Percentiles rank a stretch among this genome's conserved stretches.
Evolutionary conservation across 2,797 vertebrate genomes (phyloP).

Genomic region (Muraenolepis orangiensis): DNA sequence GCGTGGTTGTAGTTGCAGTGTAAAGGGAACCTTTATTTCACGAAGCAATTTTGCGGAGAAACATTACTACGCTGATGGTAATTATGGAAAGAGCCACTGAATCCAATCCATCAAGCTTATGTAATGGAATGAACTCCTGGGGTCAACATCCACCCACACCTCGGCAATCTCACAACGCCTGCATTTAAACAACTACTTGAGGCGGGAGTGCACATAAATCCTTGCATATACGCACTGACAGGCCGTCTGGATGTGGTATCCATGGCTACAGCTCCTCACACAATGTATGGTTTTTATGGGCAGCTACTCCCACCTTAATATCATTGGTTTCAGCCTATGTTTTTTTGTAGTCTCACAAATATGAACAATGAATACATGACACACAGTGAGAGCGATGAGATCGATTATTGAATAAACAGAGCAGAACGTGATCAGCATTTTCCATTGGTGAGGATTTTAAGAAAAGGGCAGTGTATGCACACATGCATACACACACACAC

Average conservation of each 20-base stretch:
- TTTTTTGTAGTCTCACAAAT: not conserved
- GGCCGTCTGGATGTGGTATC: constrained; percentile 67
- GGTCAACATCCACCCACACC: constrained; percentile 67
- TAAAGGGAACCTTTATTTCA: constrained; percentile 1
- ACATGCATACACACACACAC: not conserved
- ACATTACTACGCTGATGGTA: constrained; percentile 49
- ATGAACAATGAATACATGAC: not conserved
- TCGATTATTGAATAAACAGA: not conserved
- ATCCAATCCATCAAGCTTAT: constrained; percentile 63
- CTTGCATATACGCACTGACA: constrained; percentile 64
- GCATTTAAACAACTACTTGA: constrained; percentile 61
- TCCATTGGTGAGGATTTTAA: not conserved
- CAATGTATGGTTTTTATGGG: constrained; percentile 62
- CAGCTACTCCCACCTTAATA: not conserved
- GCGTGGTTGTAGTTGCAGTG: not conserved
- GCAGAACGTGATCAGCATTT: not conserved
- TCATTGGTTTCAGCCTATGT: not conserved
- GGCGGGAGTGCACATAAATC: constrained; percentile 62
- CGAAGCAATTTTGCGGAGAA: constrained; percentile 32
- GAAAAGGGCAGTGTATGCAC: not conserved
- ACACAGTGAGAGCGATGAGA: not conserved
- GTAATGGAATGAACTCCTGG: constrained; percentile 59
- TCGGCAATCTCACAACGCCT: constrained; percentile 59
- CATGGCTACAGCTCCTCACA: constrained; percentile 66
- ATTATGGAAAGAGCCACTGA: constrained; percentile 56